Base-by-base conservation (phyloP, 2,888 invertebrate genomes). In the Heliothis peltigera region DNA sequence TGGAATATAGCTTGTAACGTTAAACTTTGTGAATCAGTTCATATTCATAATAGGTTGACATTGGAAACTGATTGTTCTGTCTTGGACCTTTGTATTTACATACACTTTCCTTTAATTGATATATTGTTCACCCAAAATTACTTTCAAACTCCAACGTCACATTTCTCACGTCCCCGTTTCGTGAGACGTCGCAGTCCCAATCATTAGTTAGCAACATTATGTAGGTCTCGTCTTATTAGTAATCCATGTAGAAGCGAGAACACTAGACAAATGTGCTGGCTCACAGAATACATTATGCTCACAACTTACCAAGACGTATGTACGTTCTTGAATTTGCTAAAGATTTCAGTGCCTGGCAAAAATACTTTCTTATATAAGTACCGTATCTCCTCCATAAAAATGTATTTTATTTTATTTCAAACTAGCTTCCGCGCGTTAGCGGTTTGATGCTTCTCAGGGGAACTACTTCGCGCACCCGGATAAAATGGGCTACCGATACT, bases 261-360 rank as follows among this genome's bases (percentile, higher is more conserved):
- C 17, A 17, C 42, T 17, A 42, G 17, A 42, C 42, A 17, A 42
- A 42, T 42, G 42, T 17, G 42, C 17, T 42, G 42, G 17, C 17
- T 42, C 6, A 44, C 42, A 55, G 43, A 55, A 55, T 55, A n/a
- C 1, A 42, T 42, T 42, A 42, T 42, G 42, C 42, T 42, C 42
- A 42, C 42, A 42, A 42, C 35, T 15, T 35, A 42, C 42, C 17
- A n/a, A 39, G 15, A 39, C 39, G 39, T 42, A 42, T 42, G n/a
- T 42, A n/a, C 7, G n/a, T 42, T 7, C 17, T 42, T 8, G 42
- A 42, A 42, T 42, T 42, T 42, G 17, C 42, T 17, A 42, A 42
- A 42, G n/a, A 42, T 42, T 42, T 42, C 17, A n/a, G n/a, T 15
- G 39, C 15, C 15, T n/a, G 39, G n/a, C 15, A 39, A 4, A 39